These are phyloP conservation scores for Zosterops borbonicus DNA, from an alignment of 2,113 vertebrate genomes.

Conservation along the genomic window DNA sequence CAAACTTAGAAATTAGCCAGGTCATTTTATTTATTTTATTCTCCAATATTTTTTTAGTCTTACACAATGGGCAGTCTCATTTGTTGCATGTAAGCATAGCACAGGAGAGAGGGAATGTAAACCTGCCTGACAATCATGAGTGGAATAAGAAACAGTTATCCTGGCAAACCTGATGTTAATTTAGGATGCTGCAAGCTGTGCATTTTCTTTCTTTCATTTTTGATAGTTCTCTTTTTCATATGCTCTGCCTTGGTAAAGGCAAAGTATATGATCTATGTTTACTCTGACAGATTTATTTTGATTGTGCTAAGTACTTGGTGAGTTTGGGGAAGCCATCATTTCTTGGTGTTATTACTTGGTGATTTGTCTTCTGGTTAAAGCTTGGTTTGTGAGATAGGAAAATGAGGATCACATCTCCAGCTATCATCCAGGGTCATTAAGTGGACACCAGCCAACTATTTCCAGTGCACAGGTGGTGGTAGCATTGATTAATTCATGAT, in stretches of 20 bases:
- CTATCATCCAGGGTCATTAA: background rate
- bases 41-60: background rate
- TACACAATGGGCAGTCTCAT: background rate
- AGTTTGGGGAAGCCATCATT: background rate
- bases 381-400: background rate
- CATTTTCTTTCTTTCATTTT: background rate
- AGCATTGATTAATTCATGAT: constrained; percentile 36
- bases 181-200: background rate
- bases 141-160: background rate
- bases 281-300: background rate
- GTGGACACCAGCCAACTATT: background rate
- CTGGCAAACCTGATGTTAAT: background rate
- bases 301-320: background rate
- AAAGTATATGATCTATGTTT: background rate
- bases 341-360: background rate
- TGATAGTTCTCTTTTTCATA: background rate
- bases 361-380: background rate
- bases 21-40: background rate
- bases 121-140: background rate
- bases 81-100: background rate
- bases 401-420: background rate
- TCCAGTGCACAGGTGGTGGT: background rate
- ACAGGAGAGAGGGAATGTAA: background rate
- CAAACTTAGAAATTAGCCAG: background rate
- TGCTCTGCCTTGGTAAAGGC: background rate